Conservation (phyloP, 2,113 vertebrate genomes). For the Callocephalon fimbriatum region DNA sequence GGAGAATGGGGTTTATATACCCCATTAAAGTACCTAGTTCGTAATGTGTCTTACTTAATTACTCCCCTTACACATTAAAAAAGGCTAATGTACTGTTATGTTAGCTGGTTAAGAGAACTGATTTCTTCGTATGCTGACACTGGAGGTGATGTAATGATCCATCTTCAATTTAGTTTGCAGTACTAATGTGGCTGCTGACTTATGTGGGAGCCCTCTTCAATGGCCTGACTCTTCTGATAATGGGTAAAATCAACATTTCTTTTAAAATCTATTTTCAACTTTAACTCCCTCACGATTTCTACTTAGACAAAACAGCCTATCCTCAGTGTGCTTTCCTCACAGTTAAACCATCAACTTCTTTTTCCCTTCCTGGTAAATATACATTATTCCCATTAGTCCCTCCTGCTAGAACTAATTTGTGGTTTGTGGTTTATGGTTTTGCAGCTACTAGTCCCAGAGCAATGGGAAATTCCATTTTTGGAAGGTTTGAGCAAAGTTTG, state of each 20-base stretch:
- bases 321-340: background rate
- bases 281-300: background rate
- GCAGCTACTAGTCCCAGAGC: background rate
- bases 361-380: background rate
- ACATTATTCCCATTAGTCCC: background rate
- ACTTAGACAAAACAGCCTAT: background rate
- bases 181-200: conserved; percentile 99
- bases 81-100: background rate
- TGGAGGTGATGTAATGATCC: conserved; percentile 18
- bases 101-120: background rate
- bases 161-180: conserved; percentile 89
- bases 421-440: background rate
- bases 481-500: background rate
- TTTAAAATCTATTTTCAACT: background rate
- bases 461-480: background rate
- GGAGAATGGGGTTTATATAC: background rate
- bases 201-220: conserved; percentile 98
- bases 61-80: background rate
- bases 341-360: background rate
- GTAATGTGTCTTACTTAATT: background rate
- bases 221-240: conserved; percentile 95
- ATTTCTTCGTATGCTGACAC: background rate
- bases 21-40: background rate
- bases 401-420: background rate
- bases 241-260: conserved; percentile 83